Conservation (phyloP, 2,888 invertebrate genomes). For the Drosophila recens region DNA sequence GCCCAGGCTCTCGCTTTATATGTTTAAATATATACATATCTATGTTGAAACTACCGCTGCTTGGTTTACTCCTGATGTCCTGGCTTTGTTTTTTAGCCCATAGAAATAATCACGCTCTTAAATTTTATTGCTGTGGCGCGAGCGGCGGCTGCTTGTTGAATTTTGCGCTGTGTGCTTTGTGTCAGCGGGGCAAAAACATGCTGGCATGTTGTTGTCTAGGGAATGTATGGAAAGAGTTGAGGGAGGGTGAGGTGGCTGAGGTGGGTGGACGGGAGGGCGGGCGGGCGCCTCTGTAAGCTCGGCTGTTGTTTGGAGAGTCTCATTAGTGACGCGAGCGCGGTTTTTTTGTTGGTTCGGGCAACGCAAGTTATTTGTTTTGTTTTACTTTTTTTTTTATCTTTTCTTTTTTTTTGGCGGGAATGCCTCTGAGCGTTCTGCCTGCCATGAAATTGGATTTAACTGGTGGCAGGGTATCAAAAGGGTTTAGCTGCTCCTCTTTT, state of each 20-base stretch:
- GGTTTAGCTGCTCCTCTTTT: slow-evolving; percentile 28
- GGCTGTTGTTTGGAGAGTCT: slow-evolving; percentile 72
- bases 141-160: slow-evolving; percentile 57
- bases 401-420: background rate
- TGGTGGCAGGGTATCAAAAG: slow-evolving; percentile 27
- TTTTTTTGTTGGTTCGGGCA: slow-evolving; percentile 32
- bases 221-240: slow-evolving; percentile 21
- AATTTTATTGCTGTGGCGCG: slow-evolving; percentile 68
- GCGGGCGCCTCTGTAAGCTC: slow-evolving; percentile 14
- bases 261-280: slow-evolving; percentile 7
- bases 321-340: slow-evolving; percentile 70
- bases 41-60: slow-evolving; percentile 8
- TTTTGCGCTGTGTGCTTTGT: slow-evolving; percentile 37
- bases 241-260: slow-evolving; percentile 5
- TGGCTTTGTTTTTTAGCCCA: slow-evolving; percentile 32
- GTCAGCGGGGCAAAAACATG: slow-evolving; percentile 41
- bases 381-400: slow-evolving; percentile 23
- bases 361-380: slow-evolving; percentile 60
- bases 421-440: slow-evolving; percentile 15
- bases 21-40: background rate
- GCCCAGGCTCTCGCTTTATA: background rate
- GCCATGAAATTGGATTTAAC: slow-evolving; percentile 57
- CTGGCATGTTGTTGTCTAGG: slow-evolving; percentile 55
- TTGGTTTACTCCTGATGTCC: slow-evolving; percentile 26
- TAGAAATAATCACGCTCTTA: slow-evolving; percentile 75